Evolutionary conservation across 2,888 invertebrate species (phyloP), one percentile per base, ranked within the genome.

Genomic region (Polyommatus iphigenia): DNA sequence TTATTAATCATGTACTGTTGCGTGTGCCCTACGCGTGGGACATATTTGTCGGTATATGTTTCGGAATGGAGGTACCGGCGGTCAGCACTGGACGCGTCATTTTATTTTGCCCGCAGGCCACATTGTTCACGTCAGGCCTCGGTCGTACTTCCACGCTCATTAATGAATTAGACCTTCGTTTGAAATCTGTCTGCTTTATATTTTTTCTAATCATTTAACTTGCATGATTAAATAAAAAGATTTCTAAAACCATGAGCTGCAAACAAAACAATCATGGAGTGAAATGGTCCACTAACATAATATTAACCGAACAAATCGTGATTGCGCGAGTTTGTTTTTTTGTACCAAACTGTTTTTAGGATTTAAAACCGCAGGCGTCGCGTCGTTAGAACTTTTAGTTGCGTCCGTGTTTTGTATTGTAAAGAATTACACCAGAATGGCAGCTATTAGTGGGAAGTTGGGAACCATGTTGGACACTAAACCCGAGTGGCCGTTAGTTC

Each of bases 1-100:
- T 84, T 87, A 91, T 92, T 90, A 89, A 91, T 91, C 90, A 90
- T 87, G 88, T 88, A 85, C 88, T 86, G 86, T 87, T 81, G 82
- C 79, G 81, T 81, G 81, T 77, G 73, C 76, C 77, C 62, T 78
- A 73, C 76, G 73, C 78, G 79, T 78, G 77, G 78, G 76, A 79
- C 79, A 78, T 24, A 67, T 77, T 77, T 79, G 78, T 76, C 76
- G 76, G 50, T 36, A 41, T 18, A 75, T 73, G 50, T 73, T 24
- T 50, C 54, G 71, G 77, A 77, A 79, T 79, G 77, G 82, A 84
- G 84, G 85, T 85, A 76, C 83, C 82, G 82, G 81, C 85, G 84
- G 83, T 84, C 84, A 84, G 84, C 83, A 82, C 83, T 81, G 83
- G 79, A 82, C 80, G 81, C 79, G 80, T 62, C 78, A 78, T 83